These are phyloP conservation scores for Apteryx owenii DNA, from an alignment of 2,113 vertebrate genomes.

Conservation along the genomic window DNA sequence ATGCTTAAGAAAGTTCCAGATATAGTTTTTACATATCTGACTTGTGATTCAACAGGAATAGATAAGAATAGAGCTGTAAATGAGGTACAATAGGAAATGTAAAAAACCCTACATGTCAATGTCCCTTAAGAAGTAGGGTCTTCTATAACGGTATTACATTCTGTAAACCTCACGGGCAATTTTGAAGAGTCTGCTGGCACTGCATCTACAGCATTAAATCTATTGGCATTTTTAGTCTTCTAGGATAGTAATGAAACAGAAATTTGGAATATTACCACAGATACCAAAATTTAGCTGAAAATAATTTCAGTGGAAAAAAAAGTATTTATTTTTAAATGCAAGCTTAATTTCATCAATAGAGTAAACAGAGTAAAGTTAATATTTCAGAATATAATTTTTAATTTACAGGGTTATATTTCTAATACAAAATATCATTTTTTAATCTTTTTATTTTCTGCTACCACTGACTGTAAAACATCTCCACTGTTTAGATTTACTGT, in stretches of 20 bases:
- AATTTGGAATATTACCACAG: neutral
- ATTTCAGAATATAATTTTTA: neutral
- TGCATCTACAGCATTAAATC: neutral
- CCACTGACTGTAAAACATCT: constrained; percentile 67
- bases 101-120: neutral
- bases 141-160: too few relatives aligned
- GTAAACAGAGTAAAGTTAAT: neutral
- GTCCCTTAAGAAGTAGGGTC: neutral
- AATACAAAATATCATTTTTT: neutral
- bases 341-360: neutral
- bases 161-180: neutral
- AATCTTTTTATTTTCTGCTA: neutral
- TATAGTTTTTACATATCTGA: neutral
- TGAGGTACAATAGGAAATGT: neutral
- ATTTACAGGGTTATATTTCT: neutral
- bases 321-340: neutral
- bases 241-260: neutral
- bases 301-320: neutral
- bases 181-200: neutral
- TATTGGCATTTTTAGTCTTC: neutral
- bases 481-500: constrained; percentile 69
- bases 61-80: neutral
- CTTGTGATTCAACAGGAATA: neutral
- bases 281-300: neutral
- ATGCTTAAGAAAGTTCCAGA: neutral